These are phyloP conservation scores for Pipistrellus pipistrellus DNA, from an alignment of 2,797 vertebrate genomes.

Conservation along the genomic window DNA sequence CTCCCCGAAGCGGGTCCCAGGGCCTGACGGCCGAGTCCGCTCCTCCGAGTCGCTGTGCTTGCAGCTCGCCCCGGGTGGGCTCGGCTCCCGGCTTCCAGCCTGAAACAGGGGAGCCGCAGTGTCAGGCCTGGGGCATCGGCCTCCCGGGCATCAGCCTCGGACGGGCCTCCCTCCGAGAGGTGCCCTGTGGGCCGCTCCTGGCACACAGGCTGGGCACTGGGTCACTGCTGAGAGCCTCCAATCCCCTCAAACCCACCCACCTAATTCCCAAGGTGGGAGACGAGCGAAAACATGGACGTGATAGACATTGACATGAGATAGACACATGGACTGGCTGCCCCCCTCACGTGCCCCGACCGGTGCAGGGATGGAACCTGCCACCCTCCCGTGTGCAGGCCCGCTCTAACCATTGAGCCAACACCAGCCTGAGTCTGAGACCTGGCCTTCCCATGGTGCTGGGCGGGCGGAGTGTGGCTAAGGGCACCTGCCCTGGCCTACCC, in stretches of 20 bases:
- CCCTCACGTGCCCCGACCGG: too few relatives aligned
- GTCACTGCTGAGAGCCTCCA: not conserved
- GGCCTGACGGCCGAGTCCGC: not conserved
- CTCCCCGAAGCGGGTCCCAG: accelerated
- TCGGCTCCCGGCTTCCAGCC: not conserved
- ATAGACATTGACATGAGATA: too few relatives aligned
- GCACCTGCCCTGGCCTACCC: not conserved
- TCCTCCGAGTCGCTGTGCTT: not conserved
- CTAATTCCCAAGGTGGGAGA: not conserved
- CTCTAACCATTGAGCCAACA: too few relatives aligned
- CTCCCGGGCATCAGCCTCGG: not conserved
- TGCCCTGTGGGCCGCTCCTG: not conserved
- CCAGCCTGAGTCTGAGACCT: not conserved
- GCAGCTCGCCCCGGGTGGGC: not conserved
- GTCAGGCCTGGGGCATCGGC: not conserved
- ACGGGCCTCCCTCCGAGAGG: not conserved
- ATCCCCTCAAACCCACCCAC: too few relatives aligned
- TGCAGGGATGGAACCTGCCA: too few relatives aligned
- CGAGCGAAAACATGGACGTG: too few relatives aligned
- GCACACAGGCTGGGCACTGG: not conserved
- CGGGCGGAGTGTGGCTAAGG: not conserved
- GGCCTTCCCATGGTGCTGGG: not conserved
- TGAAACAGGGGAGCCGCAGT: constrained; percentile 3
- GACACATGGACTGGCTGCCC: too few relatives aligned
- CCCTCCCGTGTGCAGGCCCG: too few relatives aligned